These are phyloP conservation scores for Falco rusticolus DNA, from an alignment of 2,797 vertebrate genomes.

Conservation along the genomic window DNA sequence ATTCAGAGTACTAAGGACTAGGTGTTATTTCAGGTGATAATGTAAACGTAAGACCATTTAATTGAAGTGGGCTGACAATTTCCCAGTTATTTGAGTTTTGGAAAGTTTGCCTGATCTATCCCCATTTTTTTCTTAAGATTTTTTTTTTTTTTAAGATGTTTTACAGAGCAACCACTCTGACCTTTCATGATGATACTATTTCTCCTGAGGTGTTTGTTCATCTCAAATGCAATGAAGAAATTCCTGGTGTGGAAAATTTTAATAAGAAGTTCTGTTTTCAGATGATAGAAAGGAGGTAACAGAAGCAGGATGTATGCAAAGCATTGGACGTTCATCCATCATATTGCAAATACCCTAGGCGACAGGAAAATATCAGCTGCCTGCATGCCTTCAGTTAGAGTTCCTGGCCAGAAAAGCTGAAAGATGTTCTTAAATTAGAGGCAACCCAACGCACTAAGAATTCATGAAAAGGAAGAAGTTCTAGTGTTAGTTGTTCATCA, in stretches of 20 bases:
- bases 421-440: neutral
- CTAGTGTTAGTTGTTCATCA: neutral
- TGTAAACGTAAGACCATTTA: neutral
- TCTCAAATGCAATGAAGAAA: conserved; percentile 36
- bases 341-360: neutral
- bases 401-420: neutral
- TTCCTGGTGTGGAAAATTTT: conserved; percentile 18
- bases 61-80: neutral
- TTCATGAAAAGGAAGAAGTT: neutral
- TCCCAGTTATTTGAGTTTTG: neutral
- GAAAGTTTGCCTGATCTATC: conserved; percentile 10
- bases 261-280: conserved; percentile 1
- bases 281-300: neutral
- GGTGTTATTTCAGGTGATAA: neutral
- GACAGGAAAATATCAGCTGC: neutral
- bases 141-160: neutral
- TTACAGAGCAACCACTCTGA: conserved; percentile 3
- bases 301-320: neutral
- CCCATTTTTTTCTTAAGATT: neutral
- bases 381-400: neutral
- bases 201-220: conserved; percentile 29
- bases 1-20: neutral
- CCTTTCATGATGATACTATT: conserved; percentile 8
- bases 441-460: neutral
- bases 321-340: neutral